Conservation (phyloP, 2,113 vertebrate species). For the Atrichornis clamosus region DNA sequence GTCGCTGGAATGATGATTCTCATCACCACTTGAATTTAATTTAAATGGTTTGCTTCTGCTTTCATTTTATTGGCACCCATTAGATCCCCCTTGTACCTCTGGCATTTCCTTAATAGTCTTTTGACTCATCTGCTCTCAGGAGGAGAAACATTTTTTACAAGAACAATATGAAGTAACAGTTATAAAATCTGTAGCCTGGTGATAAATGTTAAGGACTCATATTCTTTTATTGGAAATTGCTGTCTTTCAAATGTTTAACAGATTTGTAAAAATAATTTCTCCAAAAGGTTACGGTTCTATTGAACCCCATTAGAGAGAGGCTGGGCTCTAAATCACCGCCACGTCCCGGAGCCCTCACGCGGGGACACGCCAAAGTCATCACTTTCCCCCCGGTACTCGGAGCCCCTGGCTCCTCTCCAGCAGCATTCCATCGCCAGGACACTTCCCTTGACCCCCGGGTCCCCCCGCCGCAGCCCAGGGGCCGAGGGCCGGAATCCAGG, state of each 20-base stretch:
- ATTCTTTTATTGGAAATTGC: conserved; percentile 58
- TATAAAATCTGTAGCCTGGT: conserved; percentile 44
- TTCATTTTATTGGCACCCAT: conserved; percentile 10
- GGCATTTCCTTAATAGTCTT: conserved; percentile 43
- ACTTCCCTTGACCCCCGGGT: conserved; percentile 60
- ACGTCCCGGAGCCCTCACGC: neutral
- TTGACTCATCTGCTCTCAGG: conserved; percentile 52
- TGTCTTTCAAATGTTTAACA: conserved; percentile 65
- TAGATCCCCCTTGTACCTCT: neutral
- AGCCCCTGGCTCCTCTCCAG: conserved; percentile 27
- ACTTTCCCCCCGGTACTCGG: neutral
- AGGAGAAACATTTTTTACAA: conserved; percentile 43
- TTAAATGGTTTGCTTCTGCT: conserved; percentile 10
- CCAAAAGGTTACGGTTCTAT: conserved; percentile 47
- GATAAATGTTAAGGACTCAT: conserved; percentile 53
- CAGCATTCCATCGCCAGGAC: conserved; percentile 49
- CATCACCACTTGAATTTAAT: conserved; percentile 12
- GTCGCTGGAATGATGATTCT: conserved; percentile 47
- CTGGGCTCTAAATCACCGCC: conserved; percentile 33
- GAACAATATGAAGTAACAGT: conserved; percentile 56
- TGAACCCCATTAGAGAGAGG: conserved; percentile 10
- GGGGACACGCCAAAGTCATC: conserved; percentile 20
- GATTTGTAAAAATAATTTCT: conserved; percentile 69
- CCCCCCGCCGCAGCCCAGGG: conserved; percentile 41
- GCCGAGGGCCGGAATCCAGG: conserved; percentile 70